phyloP scores from a whole-genome alignment of 2,888 invertebrate species.

The Limnephilus marmoratus region DNA sequence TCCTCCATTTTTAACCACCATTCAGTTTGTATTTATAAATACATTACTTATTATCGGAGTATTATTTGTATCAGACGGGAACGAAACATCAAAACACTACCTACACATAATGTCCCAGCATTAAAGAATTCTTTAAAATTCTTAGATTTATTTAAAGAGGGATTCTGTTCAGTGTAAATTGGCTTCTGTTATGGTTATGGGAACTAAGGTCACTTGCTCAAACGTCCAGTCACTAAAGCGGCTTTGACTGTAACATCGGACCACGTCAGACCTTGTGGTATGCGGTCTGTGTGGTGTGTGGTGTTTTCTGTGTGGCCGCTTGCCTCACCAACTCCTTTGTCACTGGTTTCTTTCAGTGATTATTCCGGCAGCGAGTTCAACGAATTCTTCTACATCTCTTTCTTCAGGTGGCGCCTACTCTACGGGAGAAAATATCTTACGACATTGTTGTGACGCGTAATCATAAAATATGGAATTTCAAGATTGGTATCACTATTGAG shows the following conservation, averaged over 20 bases:
- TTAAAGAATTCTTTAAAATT: neutral
- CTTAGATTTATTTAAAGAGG: no score
- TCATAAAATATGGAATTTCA: neutral
- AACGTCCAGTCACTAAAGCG: slow-evolving; percentile 2
- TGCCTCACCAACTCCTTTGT: slow-evolving; percentile 5
- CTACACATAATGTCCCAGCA: neutral
- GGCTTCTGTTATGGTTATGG: neutral
- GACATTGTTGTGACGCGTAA: neutral
- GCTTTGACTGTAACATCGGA: neutral
- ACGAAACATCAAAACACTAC: no score
- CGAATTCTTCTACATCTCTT: neutral
- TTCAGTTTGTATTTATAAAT: no score
- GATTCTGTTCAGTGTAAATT: neutral
- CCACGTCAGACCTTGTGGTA: neutral
- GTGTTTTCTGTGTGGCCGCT: neutral
- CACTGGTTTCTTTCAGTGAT: neutral
- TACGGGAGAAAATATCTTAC: neutral
- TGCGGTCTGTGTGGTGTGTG: neutral
- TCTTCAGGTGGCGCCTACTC: neutral
- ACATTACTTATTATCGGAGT: no score
- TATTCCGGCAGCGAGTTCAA: neutral
- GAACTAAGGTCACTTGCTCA: neutral
- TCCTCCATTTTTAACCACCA: no score
- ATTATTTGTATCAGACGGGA: no score
- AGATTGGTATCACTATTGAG: neutral